A percentile compares a stretch with the other conserved stretches of the same genome.
phyloP scores from a whole-genome alignment of 2,888 invertebrate genomes.

The Ornithoptera priamus region DNA sequence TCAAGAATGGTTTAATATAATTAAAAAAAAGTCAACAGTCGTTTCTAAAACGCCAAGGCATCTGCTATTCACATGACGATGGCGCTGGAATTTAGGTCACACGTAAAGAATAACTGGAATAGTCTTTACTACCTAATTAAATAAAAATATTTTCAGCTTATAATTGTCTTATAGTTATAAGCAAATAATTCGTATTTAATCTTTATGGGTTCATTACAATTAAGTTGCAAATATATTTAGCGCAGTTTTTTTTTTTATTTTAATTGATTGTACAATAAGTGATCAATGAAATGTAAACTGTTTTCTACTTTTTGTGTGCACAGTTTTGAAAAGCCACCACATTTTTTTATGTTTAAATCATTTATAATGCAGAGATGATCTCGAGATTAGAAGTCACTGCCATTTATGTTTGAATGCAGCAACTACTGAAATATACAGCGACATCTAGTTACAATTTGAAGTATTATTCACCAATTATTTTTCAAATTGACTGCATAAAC shows the following conservation, averaged over 20 bases:
- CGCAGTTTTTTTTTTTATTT: no score
- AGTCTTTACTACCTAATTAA: no score
- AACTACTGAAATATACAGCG: neutral
- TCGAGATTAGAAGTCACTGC: neutral
- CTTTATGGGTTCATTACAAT: no score
- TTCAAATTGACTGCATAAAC: neutral
- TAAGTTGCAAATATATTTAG: no score
- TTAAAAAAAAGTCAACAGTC: neutral
- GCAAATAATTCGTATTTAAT: no score
- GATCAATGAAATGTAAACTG: no score
- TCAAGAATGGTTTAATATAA: neutral
- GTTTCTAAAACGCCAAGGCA: neutral
- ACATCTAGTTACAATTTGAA: neutral
- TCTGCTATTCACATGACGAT: neutral
- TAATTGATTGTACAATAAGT: no score
- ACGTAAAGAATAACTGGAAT: neutral
- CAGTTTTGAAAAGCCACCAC: no score
- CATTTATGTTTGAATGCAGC: conserved; percentile 5
- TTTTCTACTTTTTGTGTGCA: no score
- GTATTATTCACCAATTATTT: neutral
- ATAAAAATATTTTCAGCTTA: neutral
- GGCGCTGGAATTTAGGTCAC: neutral
- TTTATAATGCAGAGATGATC: neutral
- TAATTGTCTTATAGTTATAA: neutral
- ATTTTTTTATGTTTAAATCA: neutral